phyloP scores from a whole-genome alignment of 1,140 invertebrate genomes.

The Saccostrea echinata region DNA sequence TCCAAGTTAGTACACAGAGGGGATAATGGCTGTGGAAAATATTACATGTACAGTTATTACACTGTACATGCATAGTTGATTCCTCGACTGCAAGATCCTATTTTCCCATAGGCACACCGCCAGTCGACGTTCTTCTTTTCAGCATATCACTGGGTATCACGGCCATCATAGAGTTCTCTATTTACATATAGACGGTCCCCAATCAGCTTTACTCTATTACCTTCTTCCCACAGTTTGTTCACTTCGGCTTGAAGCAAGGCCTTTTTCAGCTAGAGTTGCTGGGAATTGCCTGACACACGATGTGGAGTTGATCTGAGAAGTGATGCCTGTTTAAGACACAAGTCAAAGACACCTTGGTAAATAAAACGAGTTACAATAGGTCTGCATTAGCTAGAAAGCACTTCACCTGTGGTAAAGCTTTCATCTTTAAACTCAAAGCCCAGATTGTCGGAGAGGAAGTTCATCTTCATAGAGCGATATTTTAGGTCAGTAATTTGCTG shows the following conservation, averaged over 20 bases:
- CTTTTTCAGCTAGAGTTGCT: background rate
- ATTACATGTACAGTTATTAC: background rate
- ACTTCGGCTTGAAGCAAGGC: background rate
- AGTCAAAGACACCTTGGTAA: background rate
- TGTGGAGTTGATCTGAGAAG: background rate
- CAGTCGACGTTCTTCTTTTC: no score
- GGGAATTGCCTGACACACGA: slow-evolving; percentile 22
- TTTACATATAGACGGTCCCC: background rate
- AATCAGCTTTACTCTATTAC: background rate
- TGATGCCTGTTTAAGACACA: background rate
- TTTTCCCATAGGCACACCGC: background rate
- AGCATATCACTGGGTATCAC: background rate
- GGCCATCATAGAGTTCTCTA: background rate
- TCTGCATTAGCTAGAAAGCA: background rate
- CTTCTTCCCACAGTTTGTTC: background rate
- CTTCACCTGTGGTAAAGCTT: background rate
- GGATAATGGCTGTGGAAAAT: background rate
- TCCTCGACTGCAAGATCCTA: background rate
- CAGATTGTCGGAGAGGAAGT: slow-evolving; percentile 15
- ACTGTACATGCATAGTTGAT: background rate
- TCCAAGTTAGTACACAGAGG: background rate
- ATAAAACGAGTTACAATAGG: slow-evolving; percentile 39
- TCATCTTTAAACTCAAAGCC: background rate
- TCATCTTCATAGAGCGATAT: slow-evolving; percentile 32
- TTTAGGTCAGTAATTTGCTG: background rate